phyloP scores from a whole-genome alignment of 2,113 vertebrate species.

The Macquaria ambigua region DNA sequence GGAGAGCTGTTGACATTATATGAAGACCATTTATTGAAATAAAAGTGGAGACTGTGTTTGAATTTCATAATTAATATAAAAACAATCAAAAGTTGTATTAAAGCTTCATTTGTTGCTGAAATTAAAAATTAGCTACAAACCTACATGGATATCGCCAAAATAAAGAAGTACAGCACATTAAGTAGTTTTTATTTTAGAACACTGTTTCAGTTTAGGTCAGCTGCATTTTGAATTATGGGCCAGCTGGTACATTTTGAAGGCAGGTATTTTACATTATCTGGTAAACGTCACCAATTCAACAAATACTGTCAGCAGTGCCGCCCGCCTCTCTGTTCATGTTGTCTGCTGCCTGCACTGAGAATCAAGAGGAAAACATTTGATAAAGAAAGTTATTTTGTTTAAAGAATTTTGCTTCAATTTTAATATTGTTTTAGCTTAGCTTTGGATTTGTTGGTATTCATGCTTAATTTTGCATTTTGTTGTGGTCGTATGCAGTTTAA shows the following conservation, averaged over 20 bases:
- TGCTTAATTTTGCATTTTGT: neutral
- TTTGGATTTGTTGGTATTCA: neutral
- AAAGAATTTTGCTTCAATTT: too few species aligned
- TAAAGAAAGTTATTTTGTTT: neutral
- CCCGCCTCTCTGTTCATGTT: neutral
- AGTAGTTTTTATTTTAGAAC: neutral
- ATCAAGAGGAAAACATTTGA: neutral
- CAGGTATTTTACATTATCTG: slow-evolving; percentile 5
- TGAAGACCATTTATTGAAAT: neutral
- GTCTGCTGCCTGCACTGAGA: neutral
- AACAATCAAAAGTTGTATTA: neutral
- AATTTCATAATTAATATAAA: neutral
- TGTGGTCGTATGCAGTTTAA: neutral
- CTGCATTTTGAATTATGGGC: neutral
- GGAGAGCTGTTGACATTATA: neutral
- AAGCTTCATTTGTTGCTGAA: neutral
- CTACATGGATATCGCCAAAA: neutral
- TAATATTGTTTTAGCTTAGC: neutral
- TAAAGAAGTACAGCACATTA: neutral
- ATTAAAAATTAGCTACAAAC: neutral
- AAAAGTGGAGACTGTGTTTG: neutral
- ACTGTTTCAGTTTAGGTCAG: neutral
- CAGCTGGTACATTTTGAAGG: neutral
- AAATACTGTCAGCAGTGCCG: neutral
- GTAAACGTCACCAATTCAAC: neutral